These are phyloP conservation scores for Siphlonurus alternatus DNA, from an alignment of 2,888 invertebrate species.

Conservation along the genomic window DNA sequence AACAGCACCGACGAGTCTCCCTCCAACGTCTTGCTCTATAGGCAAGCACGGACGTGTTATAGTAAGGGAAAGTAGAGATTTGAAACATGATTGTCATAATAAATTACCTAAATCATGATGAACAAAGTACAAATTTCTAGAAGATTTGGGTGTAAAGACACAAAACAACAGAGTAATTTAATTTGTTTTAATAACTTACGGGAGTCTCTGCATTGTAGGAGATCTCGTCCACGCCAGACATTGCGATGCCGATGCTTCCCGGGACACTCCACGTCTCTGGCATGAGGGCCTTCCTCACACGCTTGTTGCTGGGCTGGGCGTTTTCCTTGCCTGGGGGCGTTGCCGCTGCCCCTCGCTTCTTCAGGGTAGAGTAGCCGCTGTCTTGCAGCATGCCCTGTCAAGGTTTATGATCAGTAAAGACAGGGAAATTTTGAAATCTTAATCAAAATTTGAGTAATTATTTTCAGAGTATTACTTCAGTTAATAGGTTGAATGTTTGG, in stretches of 20 bases:
- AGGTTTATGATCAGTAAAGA: background rate
- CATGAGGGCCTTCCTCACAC: slow-evolving; percentile 66
- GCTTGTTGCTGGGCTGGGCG: slow-evolving; percentile 44
- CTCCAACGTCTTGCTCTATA: slow-evolving; percentile 71
- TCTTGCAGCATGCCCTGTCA: slow-evolving; percentile 26
- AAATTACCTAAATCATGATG: too few species aligned
- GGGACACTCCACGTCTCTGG: slow-evolving; percentile 44
- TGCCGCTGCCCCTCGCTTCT: slow-evolving; percentile 18
- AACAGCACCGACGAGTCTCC: slow-evolving; percentile 63
- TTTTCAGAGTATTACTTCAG: too few species aligned
- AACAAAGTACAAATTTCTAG: too few species aligned
- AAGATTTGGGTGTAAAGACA: too few species aligned
- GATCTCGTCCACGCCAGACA: slow-evolving; percentile 40
- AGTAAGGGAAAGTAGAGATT: slow-evolving; percentile 5
- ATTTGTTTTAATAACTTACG: slow-evolving; percentile 37
- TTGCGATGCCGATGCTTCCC: slow-evolving; percentile 25
- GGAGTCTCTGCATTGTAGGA: slow-evolving; percentile 63
- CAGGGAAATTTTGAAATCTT: background rate
- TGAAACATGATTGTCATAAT: too few species aligned
- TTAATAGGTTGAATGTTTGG: too few species aligned
- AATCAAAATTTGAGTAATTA: background rate
- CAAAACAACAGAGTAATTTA: too few species aligned
- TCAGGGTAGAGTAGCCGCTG: slow-evolving; percentile 37
- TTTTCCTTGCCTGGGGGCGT: slow-evolving; percentile 44
- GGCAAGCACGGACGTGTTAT: slow-evolving; percentile 17